Evolutionary conservation across 2,888 invertebrate species (phyloP).

Genomic region (Molorchus minor): DNA sequence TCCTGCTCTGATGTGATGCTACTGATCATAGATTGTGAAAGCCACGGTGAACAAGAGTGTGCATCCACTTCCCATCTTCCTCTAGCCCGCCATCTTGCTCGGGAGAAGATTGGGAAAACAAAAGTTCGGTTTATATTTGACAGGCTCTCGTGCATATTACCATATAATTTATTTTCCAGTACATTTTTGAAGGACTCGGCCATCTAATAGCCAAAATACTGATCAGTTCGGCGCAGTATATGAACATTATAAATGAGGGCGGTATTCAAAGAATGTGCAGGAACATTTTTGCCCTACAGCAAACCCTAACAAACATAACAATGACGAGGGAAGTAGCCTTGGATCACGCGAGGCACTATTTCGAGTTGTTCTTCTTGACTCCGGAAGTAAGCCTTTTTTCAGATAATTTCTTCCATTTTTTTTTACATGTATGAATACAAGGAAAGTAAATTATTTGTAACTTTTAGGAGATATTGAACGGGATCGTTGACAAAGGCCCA

Average conservation of each 20-base stretch:
- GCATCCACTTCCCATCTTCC: too few relatives aligned
- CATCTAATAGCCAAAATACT: constrained; percentile 79
- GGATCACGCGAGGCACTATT: constrained; percentile 89
- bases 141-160: too few relatives aligned
- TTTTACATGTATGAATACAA: not conserved
- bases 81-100: too few relatives aligned
- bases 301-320: constrained; percentile 85
- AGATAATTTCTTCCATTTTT: not conserved
- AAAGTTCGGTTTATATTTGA: too few relatives aligned
- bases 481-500: constrained; percentile 86
- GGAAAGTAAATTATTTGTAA: constrained; percentile 40
- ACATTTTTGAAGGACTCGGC: constrained; percentile 90
- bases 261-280: constrained; percentile 87
- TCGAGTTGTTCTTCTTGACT: constrained; percentile 82
- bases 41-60: too few relatives aligned
- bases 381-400: constrained; percentile 72
- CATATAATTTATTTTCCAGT: constrained; percentile 75
- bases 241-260: constrained; percentile 81
- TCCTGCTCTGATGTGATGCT: too few relatives aligned
- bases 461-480: constrained; percentile 85
- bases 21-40: too few relatives aligned
- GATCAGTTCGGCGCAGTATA: constrained; percentile 80
- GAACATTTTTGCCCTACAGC: constrained; percentile 85
- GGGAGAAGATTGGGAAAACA: too few relatives aligned
- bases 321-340: constrained; percentile 83